Conservation (phyloP, 92 coral and sea anemone genomes). For the Siderastrea siderea region DNA sequence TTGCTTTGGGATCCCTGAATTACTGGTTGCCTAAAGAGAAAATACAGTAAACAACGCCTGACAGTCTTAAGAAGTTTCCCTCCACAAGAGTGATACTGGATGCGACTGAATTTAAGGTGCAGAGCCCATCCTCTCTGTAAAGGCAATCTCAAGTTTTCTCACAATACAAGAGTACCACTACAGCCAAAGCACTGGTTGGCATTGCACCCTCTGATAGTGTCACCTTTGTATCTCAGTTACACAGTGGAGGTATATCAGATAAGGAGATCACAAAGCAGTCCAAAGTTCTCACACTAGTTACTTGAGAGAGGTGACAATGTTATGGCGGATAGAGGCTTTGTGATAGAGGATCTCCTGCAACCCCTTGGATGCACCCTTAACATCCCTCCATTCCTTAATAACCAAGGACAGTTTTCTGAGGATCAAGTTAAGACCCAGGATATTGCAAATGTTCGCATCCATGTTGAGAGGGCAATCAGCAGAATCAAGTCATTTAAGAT, state of each 20-base stretch:
- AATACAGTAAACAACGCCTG: not conserved
- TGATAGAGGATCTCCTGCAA: not conserved
- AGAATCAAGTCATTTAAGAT: not conserved
- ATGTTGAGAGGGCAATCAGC: not conserved
- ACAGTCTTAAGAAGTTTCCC: not conserved
- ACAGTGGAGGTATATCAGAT: too few species aligned
- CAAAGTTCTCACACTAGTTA: not conserved
- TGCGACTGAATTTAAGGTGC: conserved; percentile 47
- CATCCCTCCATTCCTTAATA: not conserved
- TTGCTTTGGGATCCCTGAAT: not conserved
- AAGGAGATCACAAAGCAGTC: too few species aligned
- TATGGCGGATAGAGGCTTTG: not conserved
- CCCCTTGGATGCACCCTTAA: not conserved
- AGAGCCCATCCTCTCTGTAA: conserved; percentile 24
- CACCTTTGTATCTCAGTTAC: too few species aligned
- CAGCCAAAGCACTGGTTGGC: not conserved
- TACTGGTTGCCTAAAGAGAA: not conserved
- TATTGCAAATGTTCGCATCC: not conserved
- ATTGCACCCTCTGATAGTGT: not conserved
- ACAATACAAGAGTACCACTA: not conserved
- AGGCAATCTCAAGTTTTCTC: not conserved
- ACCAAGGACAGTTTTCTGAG: not conserved
- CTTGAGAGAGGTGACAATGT: not conserved
- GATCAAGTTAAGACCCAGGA: not conserved
- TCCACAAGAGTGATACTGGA: conserved; percentile 32